Evolutionary conservation across 35 echinoderm and acorn worm species (phyloP), one percentile per base, ranked within the genome.

Genomic region (Antedon bifida): DNA sequence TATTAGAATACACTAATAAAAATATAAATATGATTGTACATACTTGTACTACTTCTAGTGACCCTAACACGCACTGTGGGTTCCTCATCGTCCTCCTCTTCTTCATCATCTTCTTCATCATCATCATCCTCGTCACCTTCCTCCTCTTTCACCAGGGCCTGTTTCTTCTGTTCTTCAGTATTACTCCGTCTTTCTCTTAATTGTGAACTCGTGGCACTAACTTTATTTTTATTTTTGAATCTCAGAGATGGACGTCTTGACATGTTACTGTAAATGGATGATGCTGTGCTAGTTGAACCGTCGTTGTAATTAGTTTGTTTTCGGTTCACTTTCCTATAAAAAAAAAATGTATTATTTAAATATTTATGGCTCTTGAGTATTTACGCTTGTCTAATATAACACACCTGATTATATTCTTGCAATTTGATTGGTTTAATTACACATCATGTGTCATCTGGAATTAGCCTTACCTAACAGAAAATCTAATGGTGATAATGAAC

Each of bases 91-190:
- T 45, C 46, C 0, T 77, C 39, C 32, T 34, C 28, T 19, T 36
- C 19, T 74, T 36, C 74, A 29, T 55, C 75, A 26, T 82, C 23
- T 83, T 56, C 73, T 35, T 45, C 45, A 36, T 88, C 81, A 26
- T 88, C 55, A 44, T 46, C 23, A 30, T 83, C 82, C 13, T 89
- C 75, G 16, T 85, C 36, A 77, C 83, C 74, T 31, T 77, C 85
- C 38, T 87, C 84, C 9, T 75, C 33, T 55, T 73, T 0, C 21
- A 42, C 44, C 31, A 46, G 42, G 30, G 79, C 73, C 35, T 81
- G 42, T 33, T 89, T 78, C 46, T 44, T 36, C 75, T 85, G 44
- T 32, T 84, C 83, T 89, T 77, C 77, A 76, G 51, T 81, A 33
- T 35, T n/a, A 28, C 76, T 80, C 39, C 55, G 31, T 32, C 34